Evolutionary conservation across 2,888 invertebrate species (phyloP), one percentile per base, ranked within the genome.

Genomic region (Parnassius smintheus): DNA sequence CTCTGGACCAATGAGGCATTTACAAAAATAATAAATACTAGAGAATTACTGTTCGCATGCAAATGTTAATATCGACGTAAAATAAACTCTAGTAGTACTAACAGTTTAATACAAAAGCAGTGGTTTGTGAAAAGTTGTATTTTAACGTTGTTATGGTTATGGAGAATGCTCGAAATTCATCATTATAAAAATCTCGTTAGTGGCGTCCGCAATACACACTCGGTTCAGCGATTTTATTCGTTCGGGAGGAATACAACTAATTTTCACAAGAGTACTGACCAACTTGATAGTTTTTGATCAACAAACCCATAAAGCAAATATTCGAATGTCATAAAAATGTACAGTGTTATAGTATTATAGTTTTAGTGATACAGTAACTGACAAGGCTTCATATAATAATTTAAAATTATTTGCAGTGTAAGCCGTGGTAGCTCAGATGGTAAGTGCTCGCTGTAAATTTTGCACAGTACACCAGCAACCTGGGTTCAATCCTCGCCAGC

Each of bases 111-210:
- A 42, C 41, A 41, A 51, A 11, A 35, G 35, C 22, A 48, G 25
- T 13, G 25, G 49, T 42, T 49, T 35, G 35, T 59, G 25, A 56
- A 59, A 46, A 60, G 57, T 60, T 44, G 46, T 44, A 60, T 64
- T 60, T 60, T 60, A 52, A 53, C 45, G 56, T 64, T 71, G 18
- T 49, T 49, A 70, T 68, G 69, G 67, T 78, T 81, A 78, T 49
- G 52, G 79, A 79, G 79, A 71, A 76, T 77, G 69, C 82, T 84
- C 69, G 70, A 74, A 80, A 81, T 85, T 84, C 81, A 82, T 82
- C 77, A 81, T 83, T 81, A 80, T 84, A 80, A 80, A 81, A 75
- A 78, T 77, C 84, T 87, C 82, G 82, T 86, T 86, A 86, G 83
- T 75, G 71, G 70, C 69, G 75, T 79, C 74, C 88, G 88, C 90